Evolutionary conservation across 2,113 vertebrate species (phyloP), one percentile per base, ranked within the genome.

Genomic region (Nannospalax galili): DNA sequence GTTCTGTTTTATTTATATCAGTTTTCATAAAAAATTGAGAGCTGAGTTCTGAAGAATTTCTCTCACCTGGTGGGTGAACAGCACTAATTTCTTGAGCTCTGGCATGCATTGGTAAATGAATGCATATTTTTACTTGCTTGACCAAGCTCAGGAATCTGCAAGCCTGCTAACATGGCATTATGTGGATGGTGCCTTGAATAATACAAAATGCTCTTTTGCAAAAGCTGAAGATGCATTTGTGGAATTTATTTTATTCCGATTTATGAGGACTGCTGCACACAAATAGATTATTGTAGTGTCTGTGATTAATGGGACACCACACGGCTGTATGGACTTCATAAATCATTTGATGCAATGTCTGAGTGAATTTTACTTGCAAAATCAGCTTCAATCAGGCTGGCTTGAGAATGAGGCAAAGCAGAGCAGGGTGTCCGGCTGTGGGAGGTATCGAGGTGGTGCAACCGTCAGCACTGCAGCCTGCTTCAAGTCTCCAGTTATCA

Each of bases 261-360:
- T 98, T 97, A 97, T 96, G 97, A 97, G 97, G 95, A 84, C 96
- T 93, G 88, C 97, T 97, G 97, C 95, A 97, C 97, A 97, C 96
- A 97, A 98, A 97, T 96, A 97, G 97, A 97, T 98, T 97, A 98
- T 97, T 97, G 96, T 97, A 93, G 97, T 98, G 92, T 97, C 94
- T 97, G 97, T 98, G 97, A 98, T 98, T 98, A 98, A 98, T 97
- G 97, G 93, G 95, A 96, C 87, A 97, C 96, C 88, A 62, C 95
- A 94, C 2, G 81, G 96, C 95, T 96, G 93, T 26, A 35, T 96
- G 96, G 95, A 96, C 97, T 97, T 98, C 96, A 97, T 98, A 97
- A 98, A 98, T 98, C 97, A 98, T 95, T 96, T 88, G 92, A 86
- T 86, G 96, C 93, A 64, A 97, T 35, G 96, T 97, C 97, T 93